A percentile compares a stretch with the other conserved stretches of the same genome.
Conservation (phyloP, 2,797 vertebrate genomes). For the Pseudochirops cupreus region DNA sequence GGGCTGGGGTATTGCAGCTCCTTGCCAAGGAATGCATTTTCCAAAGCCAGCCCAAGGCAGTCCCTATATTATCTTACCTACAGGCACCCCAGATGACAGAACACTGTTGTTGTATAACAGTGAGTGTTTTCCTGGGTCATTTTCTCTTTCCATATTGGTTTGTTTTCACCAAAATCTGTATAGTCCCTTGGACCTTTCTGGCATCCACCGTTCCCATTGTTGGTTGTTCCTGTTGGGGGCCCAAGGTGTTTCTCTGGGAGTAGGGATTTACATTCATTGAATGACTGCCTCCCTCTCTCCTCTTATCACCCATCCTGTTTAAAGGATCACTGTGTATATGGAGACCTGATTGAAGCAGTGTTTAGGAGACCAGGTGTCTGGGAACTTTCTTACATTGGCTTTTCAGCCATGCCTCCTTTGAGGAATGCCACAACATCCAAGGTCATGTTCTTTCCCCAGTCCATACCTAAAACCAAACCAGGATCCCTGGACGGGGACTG, state of each 20-base stretch:
- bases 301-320: background rate
- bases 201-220: background rate
- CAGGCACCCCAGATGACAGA: constrained; percentile 57
- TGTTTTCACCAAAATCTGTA: constrained; percentile 50
- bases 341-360: background rate
- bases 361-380: background rate
- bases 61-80: constrained; percentile 25
- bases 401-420: background rate
- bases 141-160: constrained; percentile 53
- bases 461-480: too few species aligned
- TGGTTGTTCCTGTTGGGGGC: background rate
- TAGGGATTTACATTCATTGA: constrained; percentile 74
- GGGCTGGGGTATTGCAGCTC: constrained; percentile 61
- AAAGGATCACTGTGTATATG: background rate
- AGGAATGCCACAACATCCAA: background rate
- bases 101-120: constrained; percentile 61
- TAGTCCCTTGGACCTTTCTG: constrained; percentile 28
- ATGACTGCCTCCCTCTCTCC: constrained; percentile 11
- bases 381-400: background rate
- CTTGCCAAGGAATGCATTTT: constrained; percentile 57
- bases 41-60: constrained; percentile 26
- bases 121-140: constrained; percentile 59
- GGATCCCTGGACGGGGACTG: background rate
- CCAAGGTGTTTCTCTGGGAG: constrained; percentile 37
- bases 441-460: background rate